Percentiles rank a stretch among this genome's conserved stretches.
Conservation (phyloP, 2,888 invertebrate genomes). For the Caenorhabditis plicata region DNA sequence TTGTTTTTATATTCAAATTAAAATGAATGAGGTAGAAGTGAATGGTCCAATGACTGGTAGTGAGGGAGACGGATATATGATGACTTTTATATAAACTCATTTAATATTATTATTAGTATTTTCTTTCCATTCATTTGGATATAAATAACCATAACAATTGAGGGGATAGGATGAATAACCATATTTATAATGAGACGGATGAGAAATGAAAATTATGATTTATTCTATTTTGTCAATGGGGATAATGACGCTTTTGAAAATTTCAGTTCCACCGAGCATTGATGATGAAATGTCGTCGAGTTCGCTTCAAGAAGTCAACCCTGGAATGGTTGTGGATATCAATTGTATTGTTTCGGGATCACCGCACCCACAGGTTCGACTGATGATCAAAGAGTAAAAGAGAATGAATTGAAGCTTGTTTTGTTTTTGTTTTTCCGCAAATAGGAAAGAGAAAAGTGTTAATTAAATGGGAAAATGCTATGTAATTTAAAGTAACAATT, state of each 20-base stretch:
- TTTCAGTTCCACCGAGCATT: constrained; percentile 53
- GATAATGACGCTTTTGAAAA: too few relatives aligned
- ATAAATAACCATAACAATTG: too few relatives aligned
- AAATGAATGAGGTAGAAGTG: too few relatives aligned
- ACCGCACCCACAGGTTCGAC: constrained; percentile 14
- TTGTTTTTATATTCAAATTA: too few relatives aligned
- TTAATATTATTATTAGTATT: too few relatives aligned
- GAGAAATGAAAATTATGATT: not conserved
- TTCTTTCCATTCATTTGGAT: too few relatives aligned
- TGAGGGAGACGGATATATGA: too few relatives aligned
- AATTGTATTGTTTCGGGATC: constrained; percentile 63
- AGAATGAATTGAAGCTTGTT: not conserved
- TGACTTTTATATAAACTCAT: too few relatives aligned
- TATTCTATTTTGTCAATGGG: not conserved
- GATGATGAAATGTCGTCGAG: constrained; percentile 53
- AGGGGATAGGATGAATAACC: too few relatives aligned
- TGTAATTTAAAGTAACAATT: not conserved
- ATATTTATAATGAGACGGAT: too few relatives aligned
- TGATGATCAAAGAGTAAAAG: not conserved
- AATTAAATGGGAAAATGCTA: constrained; percentile 17
- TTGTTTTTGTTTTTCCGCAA: not conserved
- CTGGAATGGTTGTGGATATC: constrained; percentile 60
- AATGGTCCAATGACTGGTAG: too few relatives aligned
- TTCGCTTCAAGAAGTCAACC: constrained; percentile 43
- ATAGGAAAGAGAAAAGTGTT: constrained; percentile 1